A percentile compares a stretch with the other conserved stretches of the same genome.
Conservation (phyloP, 2,113 vertebrate genomes). For the Crotalus helleri region DNA sequence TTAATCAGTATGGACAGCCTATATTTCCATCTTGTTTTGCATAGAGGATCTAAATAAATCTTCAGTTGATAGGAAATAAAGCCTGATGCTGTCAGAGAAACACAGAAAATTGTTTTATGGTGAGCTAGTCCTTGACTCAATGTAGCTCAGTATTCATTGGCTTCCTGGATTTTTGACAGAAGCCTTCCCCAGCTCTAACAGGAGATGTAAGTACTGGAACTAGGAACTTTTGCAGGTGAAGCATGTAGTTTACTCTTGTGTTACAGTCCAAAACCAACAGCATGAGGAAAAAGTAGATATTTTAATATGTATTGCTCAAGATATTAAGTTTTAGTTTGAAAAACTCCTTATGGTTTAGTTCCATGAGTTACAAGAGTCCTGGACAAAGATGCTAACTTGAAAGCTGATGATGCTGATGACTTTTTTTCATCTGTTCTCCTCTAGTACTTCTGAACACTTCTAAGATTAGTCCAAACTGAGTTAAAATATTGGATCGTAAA, state of each 20-base stretch:
- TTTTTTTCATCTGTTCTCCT: background rate
- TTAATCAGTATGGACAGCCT: background rate
- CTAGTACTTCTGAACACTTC: background rate
- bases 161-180: background rate
- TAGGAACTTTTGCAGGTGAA: background rate
- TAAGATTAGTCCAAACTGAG: background rate
- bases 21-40: background rate
- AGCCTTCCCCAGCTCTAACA: background rate
- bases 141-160: background rate
- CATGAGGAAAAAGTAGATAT: slow-evolving; percentile 47
- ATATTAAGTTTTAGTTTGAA: slow-evolving; percentile 70
- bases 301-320: slow-evolving; percentile 59
- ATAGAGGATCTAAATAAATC: background rate
- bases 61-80: background rate
- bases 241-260: background rate
- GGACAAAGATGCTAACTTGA: slow-evolving; percentile 63
- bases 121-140: background rate
- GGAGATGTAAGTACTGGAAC: background rate
- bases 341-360: slow-evolving; percentile 70
- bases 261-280: background rate
- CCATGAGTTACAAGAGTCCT: slow-evolving; percentile 66
- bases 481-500: background rate
- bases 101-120: background rate
- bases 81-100: background rate
- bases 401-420: slow-evolving; percentile 42